Evolutionary conservation across 2,113 vertebrate genomes (phyloP), one percentile per base, ranked within the genome.

Genomic region (Pygathrix nemaeus): DNA sequence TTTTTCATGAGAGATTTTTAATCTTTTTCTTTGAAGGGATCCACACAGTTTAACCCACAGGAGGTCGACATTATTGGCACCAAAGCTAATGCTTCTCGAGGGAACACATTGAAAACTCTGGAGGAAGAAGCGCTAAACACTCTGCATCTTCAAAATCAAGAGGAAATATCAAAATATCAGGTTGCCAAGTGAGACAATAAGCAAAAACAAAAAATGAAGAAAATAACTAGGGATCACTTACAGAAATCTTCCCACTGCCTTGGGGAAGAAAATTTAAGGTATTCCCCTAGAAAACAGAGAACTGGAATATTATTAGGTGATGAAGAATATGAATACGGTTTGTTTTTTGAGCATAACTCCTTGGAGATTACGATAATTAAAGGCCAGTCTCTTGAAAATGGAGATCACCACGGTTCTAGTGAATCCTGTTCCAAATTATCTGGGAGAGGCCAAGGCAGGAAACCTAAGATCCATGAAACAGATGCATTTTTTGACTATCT

Each of bases 401-500:
- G 94, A 88, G 95, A 97, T 59, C 35, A 3, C 38, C 55, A 82
- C 2, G 12, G 68, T 5, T 25, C 80, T 93, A 79, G 96, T 6
- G 52, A 86, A 35, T 93, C 32, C 72, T 82, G 25, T 68, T 92
- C 78, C 25, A 57, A 57, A 59, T 92, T 83, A 30, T n/a, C 79
- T 85, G 88, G 96, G 50, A 72, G 75, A 93, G 85, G 82, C 1
- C 2, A 14, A 45, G 75, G 78, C 96, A 98, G 91, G 97, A 99
- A 98, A 88, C 96, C 86, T 81, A 99, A 99, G 95, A 98, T 99
- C 95, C 99, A 99, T 55, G 99, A 99, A 97, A 99, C 98, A 1
- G 99, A 99, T 93, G 99, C 99, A 96, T 99, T 99, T 95, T 98
- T 99, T 92, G 87, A 99, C 97, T 99, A 99, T 92, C 97, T 99